Base-by-base conservation (phyloP, 1,140 invertebrate genomes). In the Andrena cerasifolii region DNA sequence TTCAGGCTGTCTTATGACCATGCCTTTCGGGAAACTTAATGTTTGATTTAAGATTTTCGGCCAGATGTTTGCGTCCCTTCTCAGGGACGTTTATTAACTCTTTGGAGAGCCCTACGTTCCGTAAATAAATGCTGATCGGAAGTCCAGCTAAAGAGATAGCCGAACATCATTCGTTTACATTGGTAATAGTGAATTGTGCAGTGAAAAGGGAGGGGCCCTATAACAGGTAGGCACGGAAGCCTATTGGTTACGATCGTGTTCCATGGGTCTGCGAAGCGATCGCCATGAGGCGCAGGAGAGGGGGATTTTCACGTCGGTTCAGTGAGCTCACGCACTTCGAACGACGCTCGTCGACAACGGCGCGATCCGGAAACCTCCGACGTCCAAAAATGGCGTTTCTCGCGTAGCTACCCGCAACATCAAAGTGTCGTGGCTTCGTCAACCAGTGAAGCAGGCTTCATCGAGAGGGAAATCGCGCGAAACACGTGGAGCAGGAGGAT, bases 361-460 rank as follows among this genome's bases (percentile, higher is more conserved):
- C 54, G 59, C 56, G 74, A 70, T 70, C 45, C 53, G 65, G 28
- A 59, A 77, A 67, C 58, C 31, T 74, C 36, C 45, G 56, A 86
- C 43, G 51, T 79, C 86, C 85, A 89, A 89, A 90, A 89, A 90
- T 90, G 89, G 89, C 86, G 83, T 88, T 90, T 81, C 72, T 81
- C 79, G 81, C 53, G 54, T 88, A 86, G 33, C 45, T 56, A 49
- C 47, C 16, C 54, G 31, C 28, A 36, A 56, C 51, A 21, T 3
- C 45, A 12, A 63, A 45, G 40, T 62, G 18, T 40, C 18, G n/a
- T 53, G 51, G 28, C 31, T 33, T 67, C 24, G 43, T 43, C 26
- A 31, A 66, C 70, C 21, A 18, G 40, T 31, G 40, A 3, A 45
- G 18, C n/a, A 7, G 21, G 12, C 18, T 53, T 5, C 8, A 16